These are phyloP conservation scores for Anser cygnoides DNA, from an alignment of 2,113 vertebrate genomes.

Conservation along the genomic window DNA sequence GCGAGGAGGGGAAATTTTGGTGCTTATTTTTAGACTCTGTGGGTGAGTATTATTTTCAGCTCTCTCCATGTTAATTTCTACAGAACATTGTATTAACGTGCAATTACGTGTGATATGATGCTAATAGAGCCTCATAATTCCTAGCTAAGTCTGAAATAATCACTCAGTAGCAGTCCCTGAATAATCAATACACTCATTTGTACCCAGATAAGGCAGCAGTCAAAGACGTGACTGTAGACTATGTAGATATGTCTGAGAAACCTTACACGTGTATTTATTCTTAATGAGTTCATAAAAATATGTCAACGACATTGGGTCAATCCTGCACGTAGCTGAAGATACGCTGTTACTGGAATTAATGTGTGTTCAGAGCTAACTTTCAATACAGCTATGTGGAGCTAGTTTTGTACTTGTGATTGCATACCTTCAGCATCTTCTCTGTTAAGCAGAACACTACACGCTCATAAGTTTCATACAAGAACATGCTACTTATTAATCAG, in stretches of 20 bases:
- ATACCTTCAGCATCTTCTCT: constrained; percentile 24
- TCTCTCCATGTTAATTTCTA: constrained; percentile 54
- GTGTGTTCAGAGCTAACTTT: background rate
- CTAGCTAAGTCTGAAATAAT: background rate
- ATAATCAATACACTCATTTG: background rate
- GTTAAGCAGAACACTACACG: background rate
- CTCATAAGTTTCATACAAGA: constrained; percentile 22
- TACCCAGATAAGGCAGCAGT: background rate
- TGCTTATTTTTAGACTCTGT: constrained; percentile 70
- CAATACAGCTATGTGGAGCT: background rate
- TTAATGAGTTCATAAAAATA: background rate
- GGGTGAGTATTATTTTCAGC: constrained; percentile 66
- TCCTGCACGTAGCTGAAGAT: background rate
- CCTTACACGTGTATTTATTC: background rate
- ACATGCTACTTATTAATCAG: constrained; percentile 49
- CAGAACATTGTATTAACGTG: constrained; percentile 33
- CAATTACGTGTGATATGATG: background rate
- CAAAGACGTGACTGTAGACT: background rate
- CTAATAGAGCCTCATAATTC: background rate
- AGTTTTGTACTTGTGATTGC: background rate
- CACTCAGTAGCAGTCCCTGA: background rate
- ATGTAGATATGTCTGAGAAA: background rate
- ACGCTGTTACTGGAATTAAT: background rate
- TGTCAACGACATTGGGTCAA: background rate
- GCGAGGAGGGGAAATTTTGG: constrained; percentile 65